Evolutionary conservation across 1,140 invertebrate genomes (phyloP).

Genomic region (Aphaenogaster rudis): DNA sequence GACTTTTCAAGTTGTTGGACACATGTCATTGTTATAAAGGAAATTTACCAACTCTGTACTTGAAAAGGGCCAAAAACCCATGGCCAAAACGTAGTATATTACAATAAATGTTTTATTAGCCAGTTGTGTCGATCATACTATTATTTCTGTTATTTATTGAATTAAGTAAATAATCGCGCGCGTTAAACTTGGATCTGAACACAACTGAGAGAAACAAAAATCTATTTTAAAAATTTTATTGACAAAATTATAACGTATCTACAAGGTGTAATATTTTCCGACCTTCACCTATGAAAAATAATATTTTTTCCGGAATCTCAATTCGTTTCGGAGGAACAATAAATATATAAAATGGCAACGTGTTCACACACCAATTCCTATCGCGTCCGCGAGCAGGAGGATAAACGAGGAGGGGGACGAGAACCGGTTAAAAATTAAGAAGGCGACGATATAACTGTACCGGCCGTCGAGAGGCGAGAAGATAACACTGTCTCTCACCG

Average conservation of each 20-base stretch:
- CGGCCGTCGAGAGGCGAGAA: not conserved
- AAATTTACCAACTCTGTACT: too few relatives aligned
- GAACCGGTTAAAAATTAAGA: constrained; percentile 44
- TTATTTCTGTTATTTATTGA: too few relatives aligned
- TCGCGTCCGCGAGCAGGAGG: not conserved
- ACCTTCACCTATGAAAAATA: not conserved
- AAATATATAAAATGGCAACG: not conserved
- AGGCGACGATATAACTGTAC: constrained; percentile 36
- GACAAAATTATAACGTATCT: not conserved
- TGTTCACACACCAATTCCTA: not conserved
- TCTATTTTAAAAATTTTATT: not conserved
- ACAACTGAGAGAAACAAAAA: not conserved
- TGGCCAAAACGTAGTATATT: too few relatives aligned
- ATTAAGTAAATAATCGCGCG: too few relatives aligned
- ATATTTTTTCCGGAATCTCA: not conserved
- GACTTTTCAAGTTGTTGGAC: too few relatives aligned
- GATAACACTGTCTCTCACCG: not conserved
- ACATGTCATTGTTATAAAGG: too few relatives aligned
- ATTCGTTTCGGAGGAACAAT: not conserved
- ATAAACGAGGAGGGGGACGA: not conserved
- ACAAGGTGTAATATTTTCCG: not conserved
- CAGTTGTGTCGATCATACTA: too few relatives aligned
- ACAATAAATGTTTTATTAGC: too few relatives aligned
- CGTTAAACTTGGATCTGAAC: not conserved
- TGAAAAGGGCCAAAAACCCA: too few relatives aligned